Base-by-base conservation (phyloP, 2,797 vertebrate species). In the Chaetodon trifasciatus region DNA sequence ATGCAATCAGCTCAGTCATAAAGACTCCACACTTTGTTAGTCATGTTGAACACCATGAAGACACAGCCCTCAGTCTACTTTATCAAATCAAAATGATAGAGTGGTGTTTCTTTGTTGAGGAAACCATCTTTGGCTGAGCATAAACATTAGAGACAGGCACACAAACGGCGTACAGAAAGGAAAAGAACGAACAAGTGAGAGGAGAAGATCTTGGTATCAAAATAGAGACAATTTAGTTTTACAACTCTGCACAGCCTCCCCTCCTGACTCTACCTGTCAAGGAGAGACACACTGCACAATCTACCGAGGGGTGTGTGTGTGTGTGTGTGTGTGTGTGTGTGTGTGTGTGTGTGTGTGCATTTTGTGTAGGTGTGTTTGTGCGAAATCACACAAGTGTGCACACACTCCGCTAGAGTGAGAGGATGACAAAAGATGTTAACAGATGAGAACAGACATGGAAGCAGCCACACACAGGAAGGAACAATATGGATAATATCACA, bases 371-470 rank as follows among this genome's bases (percentile, higher is more conserved):
- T 47, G 55, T 69, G 50, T 79, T 64, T 58, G 24, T 72, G 62
- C 56, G 28, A 74, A 78, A 77, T 81, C 68, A 81, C 57, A 68
- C 61, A 72, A 85, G 70, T 78, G 68, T 91, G 82, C 77, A 84
- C 75, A 74, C 78, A 78, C 87, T 77, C 82, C 52, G 53, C 73
- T 65, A 53, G 58, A 56, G 81, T 77, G 84, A 93, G 83, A 91
- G 81, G 85, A 88, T 81, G 85, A 83, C 78, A 89, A 88, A 83
- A 75, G 70, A 88, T 82, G 86, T 74, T 72, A 81, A 81, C 13
- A 68, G 70, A 85, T 76, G 82, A 70, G 83, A 88, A 71, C 53
- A 84, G 74, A 72, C 79, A 76, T 47, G 44, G 67, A 67, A 79
- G 76, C 67, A 12, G n/a, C 75, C 79, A 67, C 53, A 65, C 62